A percentile compares a stretch with the other conserved stretches of the same genome.
Conservation (phyloP, 2,113 vertebrate genomes). For the Bos taurus region ARS-UCD2.0 NC_037341.1:50904501-50905000, state of each 20-base stretch:
- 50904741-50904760: not conserved
- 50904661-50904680: not conserved
- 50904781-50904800: not conserved
- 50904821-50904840: not conserved
- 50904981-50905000: not conserved
- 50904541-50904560: not conserved
- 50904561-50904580: not conserved
- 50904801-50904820: not conserved
- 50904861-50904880: not conserved
- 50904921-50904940: not conserved
- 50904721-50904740: not conserved
- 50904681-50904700: not conserved
- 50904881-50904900: not conserved
- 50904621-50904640: not conserved
- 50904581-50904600: not conserved
- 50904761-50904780: not conserved
- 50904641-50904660: not conserved
- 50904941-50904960: not conserved
- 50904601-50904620: not conserved
- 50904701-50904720: not conserved
- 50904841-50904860: not conserved
- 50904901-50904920: not conserved
- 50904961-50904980: not conserved
- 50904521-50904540: not conserved
- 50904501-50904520: not conserved